phyloP scores from a whole-genome alignment of 2,888 invertebrate genomes.

The Ptychoptera albimana region DNA sequence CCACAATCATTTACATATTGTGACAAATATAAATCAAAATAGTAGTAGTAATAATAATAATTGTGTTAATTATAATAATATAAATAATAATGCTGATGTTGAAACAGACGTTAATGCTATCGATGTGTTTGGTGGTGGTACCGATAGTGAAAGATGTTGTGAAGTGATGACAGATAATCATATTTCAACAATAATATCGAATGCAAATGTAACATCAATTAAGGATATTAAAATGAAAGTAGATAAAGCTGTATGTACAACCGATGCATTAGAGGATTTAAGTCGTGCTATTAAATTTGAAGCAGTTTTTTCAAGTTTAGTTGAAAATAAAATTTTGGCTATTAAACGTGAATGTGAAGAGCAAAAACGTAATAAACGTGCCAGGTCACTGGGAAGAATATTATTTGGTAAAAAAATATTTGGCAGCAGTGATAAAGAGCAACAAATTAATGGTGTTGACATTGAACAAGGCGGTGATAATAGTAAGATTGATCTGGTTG shows the following conservation, averaged over 20 bases:
- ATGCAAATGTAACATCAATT: background rate
- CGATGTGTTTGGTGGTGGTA: too few species aligned
- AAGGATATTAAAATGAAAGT: constrained; percentile 13
- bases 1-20: too few species aligned
- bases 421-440: constrained; percentile 8
- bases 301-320: constrained; percentile 26
- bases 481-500: too few species aligned
- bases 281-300: constrained; percentile 29
- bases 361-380: constrained; percentile 11
- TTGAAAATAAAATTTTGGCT: constrained; percentile 30
- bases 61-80: too few species aligned
- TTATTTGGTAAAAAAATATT: constrained; percentile 25
- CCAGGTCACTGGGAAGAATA: constrained; percentile 24
- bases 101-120: too few species aligned
- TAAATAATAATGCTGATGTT: too few species aligned
- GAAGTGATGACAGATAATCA: too few species aligned
- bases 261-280: constrained; percentile 25
- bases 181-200: too few species aligned
- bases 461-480: constrained; percentile 7
- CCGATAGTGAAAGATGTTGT: too few species aligned
- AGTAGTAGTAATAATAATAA: too few species aligned
- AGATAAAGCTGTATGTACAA: constrained; percentile 30
- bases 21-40: too few species aligned
- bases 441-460: constrained; percentile 7
- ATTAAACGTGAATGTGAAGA: constrained; percentile 31